Evolutionary conservation across 2,888 invertebrate species (phyloP).

Genomic region (Trachelus troglodyta): DNA sequence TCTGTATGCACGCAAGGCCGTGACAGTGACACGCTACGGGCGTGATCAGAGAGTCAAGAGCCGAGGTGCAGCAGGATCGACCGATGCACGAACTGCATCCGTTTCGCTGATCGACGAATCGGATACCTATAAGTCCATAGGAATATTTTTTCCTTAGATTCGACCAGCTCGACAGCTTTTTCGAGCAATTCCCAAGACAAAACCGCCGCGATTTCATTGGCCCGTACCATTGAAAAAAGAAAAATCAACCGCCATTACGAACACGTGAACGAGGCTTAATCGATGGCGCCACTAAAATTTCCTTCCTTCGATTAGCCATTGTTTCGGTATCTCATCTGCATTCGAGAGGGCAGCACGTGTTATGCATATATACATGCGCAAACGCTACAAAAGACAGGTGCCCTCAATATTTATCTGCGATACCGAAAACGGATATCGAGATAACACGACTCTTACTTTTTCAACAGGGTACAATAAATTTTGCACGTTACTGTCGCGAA

Average conservation of each 20-base stretch:
- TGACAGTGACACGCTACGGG: slow-evolving; percentile 55
- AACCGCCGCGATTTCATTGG: not conserved
- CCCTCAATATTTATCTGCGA: not conserved
- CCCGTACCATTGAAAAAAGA: not conserved
- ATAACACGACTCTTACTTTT: not conserved
- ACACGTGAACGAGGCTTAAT: not conserved
- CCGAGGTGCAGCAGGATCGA: slow-evolving; percentile 2
- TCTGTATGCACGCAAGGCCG: slow-evolving; percentile 47
- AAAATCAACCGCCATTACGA: not conserved
- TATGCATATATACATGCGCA: not conserved
- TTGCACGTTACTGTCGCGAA: not conserved
- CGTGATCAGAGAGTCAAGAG: slow-evolving; percentile 47
- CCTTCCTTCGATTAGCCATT: not conserved
- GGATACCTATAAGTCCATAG: not conserved
- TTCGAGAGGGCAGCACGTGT: not conserved
- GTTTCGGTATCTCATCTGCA: not conserved
- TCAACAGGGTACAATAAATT: not conserved
- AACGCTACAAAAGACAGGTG: not conserved
- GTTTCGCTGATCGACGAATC: slow-evolving; percentile 1
- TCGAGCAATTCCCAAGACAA: not conserved
- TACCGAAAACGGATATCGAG: not conserved
- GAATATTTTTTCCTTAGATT: not conserved
- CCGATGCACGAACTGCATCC: slow-evolving; percentile 5
- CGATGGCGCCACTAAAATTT: not conserved
- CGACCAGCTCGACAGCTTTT: not conserved